These are phyloP conservation scores for Antennarius maculatus DNA, from an alignment of 2,797 vertebrate species.

Conservation along the genomic window DNA sequence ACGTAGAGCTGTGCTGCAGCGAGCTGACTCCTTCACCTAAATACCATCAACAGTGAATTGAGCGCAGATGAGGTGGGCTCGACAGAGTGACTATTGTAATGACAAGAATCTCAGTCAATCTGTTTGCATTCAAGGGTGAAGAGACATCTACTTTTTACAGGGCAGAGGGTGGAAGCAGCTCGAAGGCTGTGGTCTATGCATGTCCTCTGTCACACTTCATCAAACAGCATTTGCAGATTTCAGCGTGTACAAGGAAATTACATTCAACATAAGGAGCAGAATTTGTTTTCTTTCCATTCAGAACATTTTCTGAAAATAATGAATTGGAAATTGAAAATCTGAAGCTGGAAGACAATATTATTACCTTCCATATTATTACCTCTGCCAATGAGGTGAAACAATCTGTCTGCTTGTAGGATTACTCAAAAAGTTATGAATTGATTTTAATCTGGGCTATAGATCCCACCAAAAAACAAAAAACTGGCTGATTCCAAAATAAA, in stretches of 20 bases:
- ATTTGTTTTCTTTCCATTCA: too few species aligned
- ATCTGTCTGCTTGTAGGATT: too few species aligned
- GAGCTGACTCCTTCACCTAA: slow-evolving; percentile 59
- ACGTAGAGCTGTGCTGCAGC: slow-evolving; percentile 46
- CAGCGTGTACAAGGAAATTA: slow-evolving; percentile 27
- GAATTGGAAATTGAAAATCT: too few species aligned
- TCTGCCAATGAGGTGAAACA: too few species aligned
- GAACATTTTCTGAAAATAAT: too few species aligned
- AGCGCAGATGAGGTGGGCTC: slow-evolving; percentile 35
- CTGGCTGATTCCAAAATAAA: too few species aligned
- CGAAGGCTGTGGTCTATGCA: slow-evolving; percentile 35
- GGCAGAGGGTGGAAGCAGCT: slow-evolving; percentile 7
- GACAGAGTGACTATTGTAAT: slow-evolving; percentile 52
- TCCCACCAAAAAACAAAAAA: too few species aligned
- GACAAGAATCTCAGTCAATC: slow-evolving; percentile 65
- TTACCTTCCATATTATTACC: too few species aligned
- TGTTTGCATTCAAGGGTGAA: slow-evolving; percentile 62
- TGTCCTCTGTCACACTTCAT: slow-evolving; percentile 48
- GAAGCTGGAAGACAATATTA: too few species aligned
- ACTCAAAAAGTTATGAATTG: too few species aligned
- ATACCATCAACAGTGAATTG: slow-evolving; percentile 59
- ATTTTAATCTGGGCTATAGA: too few species aligned
- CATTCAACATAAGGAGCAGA: background rate
- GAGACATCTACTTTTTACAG: slow-evolving; percentile 55
- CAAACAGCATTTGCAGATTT: slow-evolving; percentile 21